Conservation (phyloP, 1,140 invertebrate species). For the Amphibalanus amphitrite region DNA sequence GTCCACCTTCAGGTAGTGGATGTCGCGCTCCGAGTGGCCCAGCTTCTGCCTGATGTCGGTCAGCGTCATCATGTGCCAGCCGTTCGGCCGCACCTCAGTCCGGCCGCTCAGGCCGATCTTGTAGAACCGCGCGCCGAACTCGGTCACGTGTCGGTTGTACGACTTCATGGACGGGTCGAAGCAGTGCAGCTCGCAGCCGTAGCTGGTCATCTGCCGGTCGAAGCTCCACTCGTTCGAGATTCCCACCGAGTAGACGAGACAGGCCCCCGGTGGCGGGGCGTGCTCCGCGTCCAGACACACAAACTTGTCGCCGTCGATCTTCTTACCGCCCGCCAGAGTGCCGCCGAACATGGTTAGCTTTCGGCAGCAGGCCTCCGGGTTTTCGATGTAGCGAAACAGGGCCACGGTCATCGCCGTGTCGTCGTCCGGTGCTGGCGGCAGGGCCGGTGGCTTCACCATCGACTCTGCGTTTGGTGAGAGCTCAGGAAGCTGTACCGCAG, state of each 20-base stretch:
- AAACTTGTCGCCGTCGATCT: constrained; percentile 10
- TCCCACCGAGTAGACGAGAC: constrained; percentile 19
- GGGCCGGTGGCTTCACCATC: too few species aligned
- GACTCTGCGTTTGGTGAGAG: too few species aligned
- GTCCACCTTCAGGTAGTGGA: constrained; percentile 2
- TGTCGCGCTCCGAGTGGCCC: neutral
- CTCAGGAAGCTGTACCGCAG: too few species aligned
- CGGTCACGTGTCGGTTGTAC: neutral
- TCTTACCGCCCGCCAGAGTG: neutral
- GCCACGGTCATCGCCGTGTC: neutral
- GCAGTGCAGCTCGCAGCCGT: constrained; percentile 18
- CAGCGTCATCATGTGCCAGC: neutral
- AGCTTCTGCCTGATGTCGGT: neutral
- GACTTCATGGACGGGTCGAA: constrained; percentile 7
- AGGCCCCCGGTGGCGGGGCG: constrained; percentile 2
- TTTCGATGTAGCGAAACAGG: neutral
- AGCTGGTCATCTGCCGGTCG: constrained; percentile 16
- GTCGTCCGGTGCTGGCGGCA: too few species aligned
- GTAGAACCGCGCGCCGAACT: neutral
- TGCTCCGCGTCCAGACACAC: constrained; percentile 13
- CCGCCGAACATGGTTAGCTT: neutral
- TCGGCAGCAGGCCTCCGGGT: neutral
- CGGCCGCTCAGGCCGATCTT: neutral
- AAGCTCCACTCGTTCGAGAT: constrained; percentile 21
- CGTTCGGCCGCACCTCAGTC: neutral